Evolutionary conservation across 2,113 vertebrate species (phyloP), one percentile per base, ranked within the genome.

Genomic region (Neolamprologus brichardi): DNA sequence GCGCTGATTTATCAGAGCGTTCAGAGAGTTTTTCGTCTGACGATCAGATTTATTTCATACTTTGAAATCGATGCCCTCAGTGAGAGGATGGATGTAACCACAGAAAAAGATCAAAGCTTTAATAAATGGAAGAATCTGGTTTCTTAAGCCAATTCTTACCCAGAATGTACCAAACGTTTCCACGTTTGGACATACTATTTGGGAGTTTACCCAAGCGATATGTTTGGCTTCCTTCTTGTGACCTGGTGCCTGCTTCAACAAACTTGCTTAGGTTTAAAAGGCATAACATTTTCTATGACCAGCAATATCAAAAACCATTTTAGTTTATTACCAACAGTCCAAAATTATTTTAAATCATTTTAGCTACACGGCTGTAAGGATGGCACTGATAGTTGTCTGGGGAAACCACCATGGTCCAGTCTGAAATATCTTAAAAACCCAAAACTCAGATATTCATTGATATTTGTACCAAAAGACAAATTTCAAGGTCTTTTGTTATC

Each of bases 31-130:
- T 89, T 88, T 82, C 28, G 25, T 90, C 84, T 93, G 90, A 91
- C 80, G 86, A 84, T 93, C 85, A 84, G 79, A 83, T 90, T 84
- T 80, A 37, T 91, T 94, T 92, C 51, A 84, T 75, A 37, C 91
- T 91, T 86, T 88, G 92, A 90, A 86, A 92, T 89, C 78, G 88
- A 90, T 89, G 92, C 83, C 79, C 87, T 90, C 30, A 58, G 84
- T 60, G 81, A 81, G 52, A 39, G 83, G 81, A 91, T 84, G 81
- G 78, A 64, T 46, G 41, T 8, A 84, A 90, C 89, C 86, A 53
- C 86, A 87, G 46, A 70, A 58, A 41, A 49, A 56, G 49, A 86
- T 83, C 14, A 83, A 78, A 78, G 52, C 7, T 79, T 52, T 67
- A 89, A 86, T 89, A 88, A 90, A 70, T 17, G 30, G 79, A 92